Evolutionary conservation across 2,113 vertebrate species (phyloP), one percentile per base, ranked within the genome.

Genomic region (Coturnix japonica): DNA sequence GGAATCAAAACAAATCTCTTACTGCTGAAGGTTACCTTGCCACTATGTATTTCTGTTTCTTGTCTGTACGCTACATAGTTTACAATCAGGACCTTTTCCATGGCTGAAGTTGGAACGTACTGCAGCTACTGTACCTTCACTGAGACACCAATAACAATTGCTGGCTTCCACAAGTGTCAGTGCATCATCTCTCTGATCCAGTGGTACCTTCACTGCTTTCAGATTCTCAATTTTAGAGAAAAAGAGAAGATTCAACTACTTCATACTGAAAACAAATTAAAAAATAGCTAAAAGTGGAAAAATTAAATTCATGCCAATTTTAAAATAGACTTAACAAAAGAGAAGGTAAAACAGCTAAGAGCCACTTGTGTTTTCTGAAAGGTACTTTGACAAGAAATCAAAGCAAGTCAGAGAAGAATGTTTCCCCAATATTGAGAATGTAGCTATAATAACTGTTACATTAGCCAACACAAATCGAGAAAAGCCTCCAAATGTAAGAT

Each of bases 381-480:
- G 46, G 60, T 73, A 74, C 78, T 73, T 82, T 94, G 92, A 93
- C 84, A 92, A 92, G 91, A 96, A 95, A 89, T 91, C 86, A 93
- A 87, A 95, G 87, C 81, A 80, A 89, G 84, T 35, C 79, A 89
- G 91, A 81, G 75, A 93, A 95, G 89, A 60, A 53, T 94, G 91
- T 94, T 96, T 93, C 92, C 93, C 89, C 91, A 92, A 70, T 91
- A 96, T 20, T 80, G 89, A 74, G 87, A 92, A 66, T 87, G 79
- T 87, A 92, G 75, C 87, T 95, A 63, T 92, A 94, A 91, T 95
- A 96, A 92, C 92, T 90, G 81, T 93, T 96, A 88, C 75, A 95
- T 95, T 95, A 96, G 87, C 91, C 88, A 96, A 92, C 33, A 78
- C 71, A 94, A 95, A 94, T 94, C 90, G 95, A 95, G 92, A 94